A percentile compares a stretch with the other conserved stretches of the same genome.
Conservation (phyloP, 2,888 invertebrate species). For the Teinopalpus imperialis region DNA sequence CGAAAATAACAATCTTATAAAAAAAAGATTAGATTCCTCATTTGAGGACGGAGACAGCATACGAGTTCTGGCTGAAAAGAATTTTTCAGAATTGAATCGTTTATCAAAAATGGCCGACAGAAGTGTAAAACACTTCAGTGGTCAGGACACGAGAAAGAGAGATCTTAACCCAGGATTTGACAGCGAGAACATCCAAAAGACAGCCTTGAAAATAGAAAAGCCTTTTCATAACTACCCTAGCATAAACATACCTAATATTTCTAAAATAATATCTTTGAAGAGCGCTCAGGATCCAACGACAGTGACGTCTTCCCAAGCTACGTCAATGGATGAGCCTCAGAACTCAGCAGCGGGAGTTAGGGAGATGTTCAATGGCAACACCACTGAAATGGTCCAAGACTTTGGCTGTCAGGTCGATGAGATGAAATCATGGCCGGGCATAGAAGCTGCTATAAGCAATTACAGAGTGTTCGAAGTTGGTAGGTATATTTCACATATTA, state of each 20-base stretch:
- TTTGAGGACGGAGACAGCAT: slow-evolving; percentile 55
- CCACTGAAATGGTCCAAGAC: slow-evolving; percentile 39
- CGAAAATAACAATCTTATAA: slow-evolving; percentile 73
- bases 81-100: slow-evolving; percentile 68
- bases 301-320: slow-evolving; percentile 51
- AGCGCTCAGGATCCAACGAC: slow-evolving; percentile 43
- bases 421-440: slow-evolving; percentile 67
- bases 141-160: slow-evolving; percentile 57
- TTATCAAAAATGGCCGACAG: slow-evolving; percentile 74
- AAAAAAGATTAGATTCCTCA: slow-evolving; percentile 56
- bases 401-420: slow-evolving; percentile 51
- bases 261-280: slow-evolving; percentile 66
- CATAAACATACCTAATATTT: slow-evolving; percentile 67
- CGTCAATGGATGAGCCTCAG: slow-evolving; percentile 70
- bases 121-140: slow-evolving; percentile 67
- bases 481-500: slow-evolving; percentile 67
- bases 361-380: slow-evolving; percentile 38
- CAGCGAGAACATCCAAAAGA: slow-evolving; percentile 63
- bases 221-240: slow-evolving; percentile 46
- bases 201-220: slow-evolving; percentile 32
- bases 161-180: slow-evolving; percentile 69
- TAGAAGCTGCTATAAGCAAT: slow-evolving; percentile 70
- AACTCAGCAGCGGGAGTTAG: slow-evolving; percentile 56
- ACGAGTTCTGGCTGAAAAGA: slow-evolving; percentile 65
- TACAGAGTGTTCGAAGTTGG: slow-evolving; percentile 80